These are phyloP conservation scores for Parnassius apollo DNA, from an alignment of 2,888 invertebrate species.

Conservation along the genomic window DNA sequence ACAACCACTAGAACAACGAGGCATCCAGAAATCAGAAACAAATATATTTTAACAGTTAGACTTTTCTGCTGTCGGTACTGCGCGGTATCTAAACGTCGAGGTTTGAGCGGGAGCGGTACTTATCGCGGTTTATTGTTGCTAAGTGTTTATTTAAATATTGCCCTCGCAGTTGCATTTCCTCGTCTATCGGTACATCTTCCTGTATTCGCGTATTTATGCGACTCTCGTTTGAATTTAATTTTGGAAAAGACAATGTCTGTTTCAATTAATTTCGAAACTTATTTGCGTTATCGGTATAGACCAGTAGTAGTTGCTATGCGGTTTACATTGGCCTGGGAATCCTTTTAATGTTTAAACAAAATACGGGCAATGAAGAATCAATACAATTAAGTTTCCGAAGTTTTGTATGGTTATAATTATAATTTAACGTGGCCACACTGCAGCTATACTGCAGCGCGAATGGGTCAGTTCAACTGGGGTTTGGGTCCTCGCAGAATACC, in stretches of 20 bases:
- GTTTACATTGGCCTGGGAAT: too few species aligned
- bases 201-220: conserved; percentile 30
- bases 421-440: too few species aligned
- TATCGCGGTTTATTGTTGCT: conserved; percentile 68
- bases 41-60: background rate
- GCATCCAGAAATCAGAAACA: too few species aligned
- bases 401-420: too few species aligned
- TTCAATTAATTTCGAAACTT: conserved; percentile 21
- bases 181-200: conserved; percentile 47
- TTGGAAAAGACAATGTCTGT: conserved; percentile 11
- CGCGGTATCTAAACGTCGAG: conserved; percentile 36
- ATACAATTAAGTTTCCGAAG: too few species aligned
- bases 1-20: too few species aligned
- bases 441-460: too few species aligned
- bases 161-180: conserved; percentile 33
- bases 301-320: too few species aligned
- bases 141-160: conserved; percentile 69
- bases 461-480: too few species aligned
- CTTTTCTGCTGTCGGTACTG: conserved; percentile 31
- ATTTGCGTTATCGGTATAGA: background rate
- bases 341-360: too few species aligned
- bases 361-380: too few species aligned
- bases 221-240: conserved; percentile 19
- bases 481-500: too few species aligned
- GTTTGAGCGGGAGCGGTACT: conserved; percentile 50